Evolutionary conservation across 2,888 invertebrate genomes (phyloP).

Genomic region (Brachypterus glaber): DNA sequence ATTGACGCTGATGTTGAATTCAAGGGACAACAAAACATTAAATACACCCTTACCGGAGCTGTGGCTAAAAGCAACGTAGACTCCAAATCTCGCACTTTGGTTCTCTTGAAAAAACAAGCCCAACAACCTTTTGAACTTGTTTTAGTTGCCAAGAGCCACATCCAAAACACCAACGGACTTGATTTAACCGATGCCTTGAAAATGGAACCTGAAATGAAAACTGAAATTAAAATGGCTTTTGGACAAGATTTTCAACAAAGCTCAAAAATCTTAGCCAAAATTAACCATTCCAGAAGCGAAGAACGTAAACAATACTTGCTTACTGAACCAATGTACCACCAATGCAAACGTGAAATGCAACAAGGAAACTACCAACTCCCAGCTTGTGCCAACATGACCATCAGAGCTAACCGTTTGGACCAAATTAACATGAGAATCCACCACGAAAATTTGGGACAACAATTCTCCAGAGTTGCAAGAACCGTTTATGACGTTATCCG

Average conservation of each 20-base stretch:
- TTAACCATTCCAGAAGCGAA: conserved; percentile 44
- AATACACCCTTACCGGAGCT: conserved; percentile 47
- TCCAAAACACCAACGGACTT: conserved; percentile 45
- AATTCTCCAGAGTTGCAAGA: conserved; percentile 41
- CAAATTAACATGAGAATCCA: conserved; percentile 42
- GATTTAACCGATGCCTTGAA: conserved; percentile 48
- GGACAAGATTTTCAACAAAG: conserved; percentile 41
- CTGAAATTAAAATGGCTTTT: conserved; percentile 44
- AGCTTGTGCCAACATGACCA: conserved; percentile 48
- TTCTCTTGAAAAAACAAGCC: conserved; percentile 40
- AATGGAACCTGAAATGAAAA: conserved; percentile 43
- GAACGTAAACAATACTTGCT: conserved; percentile 43
- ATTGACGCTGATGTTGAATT: conserved; percentile 49
- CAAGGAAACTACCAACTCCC: conserved; percentile 45
- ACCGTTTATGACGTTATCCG: conserved; percentile 39
- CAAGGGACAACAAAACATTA: conserved; percentile 44
- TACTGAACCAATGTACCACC: conserved; percentile 39
- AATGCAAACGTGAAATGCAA: conserved; percentile 43
- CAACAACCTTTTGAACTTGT: conserved; percentile 43
- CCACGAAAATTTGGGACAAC: conserved; percentile 44
- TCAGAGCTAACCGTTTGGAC: conserved; percentile 47
- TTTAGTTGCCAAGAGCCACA: conserved; percentile 39
- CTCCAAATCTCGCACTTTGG: conserved; percentile 44
- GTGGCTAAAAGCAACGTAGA: conserved; percentile 48
- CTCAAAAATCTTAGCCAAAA: conserved; percentile 29